These are phyloP conservation scores for Ostrea edulis DNA, from an alignment of 1,140 invertebrate species.

Conservation along the genomic window DNA sequence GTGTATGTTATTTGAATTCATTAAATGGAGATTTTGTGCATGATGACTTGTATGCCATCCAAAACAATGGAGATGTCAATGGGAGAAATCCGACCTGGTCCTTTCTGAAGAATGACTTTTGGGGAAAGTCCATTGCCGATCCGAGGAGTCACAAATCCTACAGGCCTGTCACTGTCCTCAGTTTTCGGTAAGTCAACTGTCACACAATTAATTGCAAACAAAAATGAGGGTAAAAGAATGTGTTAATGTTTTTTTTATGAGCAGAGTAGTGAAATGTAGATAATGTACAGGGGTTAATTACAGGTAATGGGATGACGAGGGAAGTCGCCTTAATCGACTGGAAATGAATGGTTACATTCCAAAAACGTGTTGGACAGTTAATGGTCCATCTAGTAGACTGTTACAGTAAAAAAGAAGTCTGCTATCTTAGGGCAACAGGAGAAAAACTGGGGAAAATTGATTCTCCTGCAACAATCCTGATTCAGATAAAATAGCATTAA, in stretches of 20 bases:
- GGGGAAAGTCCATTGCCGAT: slow-evolving; percentile 97
- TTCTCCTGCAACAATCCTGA: neutral
- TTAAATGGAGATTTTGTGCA: slow-evolving; percentile 94
- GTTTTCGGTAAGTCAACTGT: slow-evolving; percentile 85
- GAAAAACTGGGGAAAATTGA: neutral
- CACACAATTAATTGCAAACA: neutral
- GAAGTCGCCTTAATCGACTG: neutral
- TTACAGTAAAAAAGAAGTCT: neutral
- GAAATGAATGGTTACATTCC: neutral
- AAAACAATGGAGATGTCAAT: slow-evolving; percentile 94
- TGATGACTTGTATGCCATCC: slow-evolving; percentile 97
- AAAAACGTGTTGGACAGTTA: neutral
- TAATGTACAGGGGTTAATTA: neutral
- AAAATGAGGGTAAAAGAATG: neutral
- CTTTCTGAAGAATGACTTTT: slow-evolving; percentile 96
- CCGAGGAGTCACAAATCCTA: slow-evolving; percentile 93
- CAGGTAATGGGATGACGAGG: neutral
- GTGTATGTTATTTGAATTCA: slow-evolving; percentile 87
- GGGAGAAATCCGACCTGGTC: slow-evolving; percentile 91
- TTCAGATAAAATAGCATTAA: neutral
- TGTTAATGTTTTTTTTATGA: neutral
- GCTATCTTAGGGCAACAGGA: neutral
- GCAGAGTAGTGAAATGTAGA: neutral
- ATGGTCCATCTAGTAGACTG: neutral
- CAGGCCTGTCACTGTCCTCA: slow-evolving; percentile 93